These are phyloP conservation scores for Clarias fuscus DNA, from an alignment of 2,797 vertebrate genomes.

Conservation along the genomic window DNA sequence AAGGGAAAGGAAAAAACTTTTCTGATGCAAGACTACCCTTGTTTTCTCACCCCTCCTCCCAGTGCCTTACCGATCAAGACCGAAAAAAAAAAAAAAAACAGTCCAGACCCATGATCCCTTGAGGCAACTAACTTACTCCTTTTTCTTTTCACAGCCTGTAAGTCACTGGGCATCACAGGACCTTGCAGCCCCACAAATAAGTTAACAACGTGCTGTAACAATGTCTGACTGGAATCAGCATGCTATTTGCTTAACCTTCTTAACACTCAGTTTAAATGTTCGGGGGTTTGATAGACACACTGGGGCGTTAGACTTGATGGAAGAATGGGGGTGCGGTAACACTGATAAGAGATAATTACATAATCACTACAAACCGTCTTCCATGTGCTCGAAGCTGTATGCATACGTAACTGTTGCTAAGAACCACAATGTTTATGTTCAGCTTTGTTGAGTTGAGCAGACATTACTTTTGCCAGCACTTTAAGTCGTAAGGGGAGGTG, in stretches of 20 bases:
- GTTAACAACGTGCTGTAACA: neutral
- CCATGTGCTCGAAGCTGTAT: neutral
- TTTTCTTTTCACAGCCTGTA: constrained; percentile 23
- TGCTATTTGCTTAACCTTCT: constrained; percentile 53
- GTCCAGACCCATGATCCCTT: constrained; percentile 34
- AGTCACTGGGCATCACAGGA: constrained; percentile 21
- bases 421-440: constrained; percentile 16
- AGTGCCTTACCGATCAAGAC: constrained; percentile 31
- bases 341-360: constrained; percentile 30
- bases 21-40: constrained; percentile 39
- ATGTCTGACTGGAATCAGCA: constrained; percentile 20
- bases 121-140: constrained; percentile 12
- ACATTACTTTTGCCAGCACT: neutral
- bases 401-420: neutral
- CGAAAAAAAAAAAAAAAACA: constrained; percentile 42
- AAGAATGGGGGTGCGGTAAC: constrained; percentile 13
- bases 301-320: neutral
- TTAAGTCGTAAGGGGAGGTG: constrained; percentile 7
- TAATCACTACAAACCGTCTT: neutral
- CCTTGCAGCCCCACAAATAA: constrained; percentile 10
- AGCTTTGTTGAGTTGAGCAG: neutral
- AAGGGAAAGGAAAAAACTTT: constrained; percentile 30
- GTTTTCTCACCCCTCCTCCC: constrained; percentile 37
- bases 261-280: constrained; percentile 39
- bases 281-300: constrained; percentile 1